Conservation (phyloP, 2,113 vertebrate genomes). For the Otus sunia region DNA sequence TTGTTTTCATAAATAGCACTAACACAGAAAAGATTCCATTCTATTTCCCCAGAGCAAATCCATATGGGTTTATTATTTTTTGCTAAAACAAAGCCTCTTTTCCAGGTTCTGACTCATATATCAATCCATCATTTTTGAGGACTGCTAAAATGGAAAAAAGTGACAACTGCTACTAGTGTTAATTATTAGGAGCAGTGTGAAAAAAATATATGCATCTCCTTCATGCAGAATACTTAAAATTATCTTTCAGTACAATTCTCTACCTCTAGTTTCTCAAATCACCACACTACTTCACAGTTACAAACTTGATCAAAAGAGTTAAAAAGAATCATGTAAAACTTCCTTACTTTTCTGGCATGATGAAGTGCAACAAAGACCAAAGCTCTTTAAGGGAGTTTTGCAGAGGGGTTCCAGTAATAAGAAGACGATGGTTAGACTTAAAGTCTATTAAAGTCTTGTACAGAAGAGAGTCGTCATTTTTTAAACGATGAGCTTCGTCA, state of each 20-base stretch:
- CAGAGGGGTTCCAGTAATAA: constrained; percentile 96
- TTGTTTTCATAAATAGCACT: not conserved
- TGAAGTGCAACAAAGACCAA: constrained; percentile 98
- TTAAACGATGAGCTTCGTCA: constrained; percentile 96
- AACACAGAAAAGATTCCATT: not conserved
- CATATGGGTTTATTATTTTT: not conserved
- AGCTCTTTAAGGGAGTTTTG: constrained; percentile 99
- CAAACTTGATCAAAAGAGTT: not conserved
- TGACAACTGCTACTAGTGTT: not conserved
- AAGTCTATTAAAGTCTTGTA: constrained; percentile 99
- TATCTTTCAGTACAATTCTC: not conserved
- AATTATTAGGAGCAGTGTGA: not conserved
- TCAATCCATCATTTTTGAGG: not conserved
- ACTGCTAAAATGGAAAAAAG: not conserved
- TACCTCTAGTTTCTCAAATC: not conserved
- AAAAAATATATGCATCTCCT: not conserved
- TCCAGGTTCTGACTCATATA: not conserved
- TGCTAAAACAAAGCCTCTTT: not conserved
- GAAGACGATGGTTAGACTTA: constrained; percentile 95
- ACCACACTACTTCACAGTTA: not conserved
- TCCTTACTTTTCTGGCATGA: constrained; percentile 98
- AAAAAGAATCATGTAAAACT: not conserved
- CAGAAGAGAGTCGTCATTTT: constrained; percentile 96
- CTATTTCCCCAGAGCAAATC: not conserved
- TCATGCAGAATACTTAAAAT: not conserved